Base-by-base conservation (phyloP, 2,113 vertebrate genomes). In the Chionis minor region DNA sequence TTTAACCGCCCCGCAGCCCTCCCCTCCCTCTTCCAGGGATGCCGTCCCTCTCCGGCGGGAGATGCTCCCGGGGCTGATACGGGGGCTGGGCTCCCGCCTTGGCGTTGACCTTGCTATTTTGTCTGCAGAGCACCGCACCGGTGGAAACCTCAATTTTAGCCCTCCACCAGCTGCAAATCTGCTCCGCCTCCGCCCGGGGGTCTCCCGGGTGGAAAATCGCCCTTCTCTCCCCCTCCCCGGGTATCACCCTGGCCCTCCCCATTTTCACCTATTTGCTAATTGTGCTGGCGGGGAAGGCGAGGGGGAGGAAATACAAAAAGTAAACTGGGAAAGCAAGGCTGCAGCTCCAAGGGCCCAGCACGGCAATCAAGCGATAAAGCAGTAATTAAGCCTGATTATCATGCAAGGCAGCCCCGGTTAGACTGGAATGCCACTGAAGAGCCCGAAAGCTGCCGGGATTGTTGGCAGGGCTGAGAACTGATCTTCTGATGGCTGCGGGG, bases 331-430 rank as follows among this genome's bases (percentile, higher is more conserved):
- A 95, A 94, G 95, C 96, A 88, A 92, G 92, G 85, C 91, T 66
- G 90, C 94, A 74, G 93, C 95, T 97, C 96, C 96, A 75, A 96
- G 98, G 92, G 97, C 97, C 97, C 97, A 95, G 97, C 97, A 96
- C 96, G 66, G 96, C 97, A 97, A 98, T 97, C 97, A 88, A 95
- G 96, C 92, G 97, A 97, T 98, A 98, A 98, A 98, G 98, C 77
- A 44, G 94, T 98, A 98, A 98, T 98, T 98, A 98, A 98, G 96
- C 94, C 98, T 98, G 97, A 98, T 98, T 98, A 98, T 98, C 97
- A 98, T 98, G 98, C 98, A 97, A 98, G 98, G 96, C 98, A 98
- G 97, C 92, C 96, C 95, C 32, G 84, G 97, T 96, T 97, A 95
- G 97, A 97, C 94, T 98, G 98, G 98, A 98, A 98, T 96, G 97